Conservation (phyloP, 2,797 vertebrate species). For the Gallinago solitaria region DNA sequence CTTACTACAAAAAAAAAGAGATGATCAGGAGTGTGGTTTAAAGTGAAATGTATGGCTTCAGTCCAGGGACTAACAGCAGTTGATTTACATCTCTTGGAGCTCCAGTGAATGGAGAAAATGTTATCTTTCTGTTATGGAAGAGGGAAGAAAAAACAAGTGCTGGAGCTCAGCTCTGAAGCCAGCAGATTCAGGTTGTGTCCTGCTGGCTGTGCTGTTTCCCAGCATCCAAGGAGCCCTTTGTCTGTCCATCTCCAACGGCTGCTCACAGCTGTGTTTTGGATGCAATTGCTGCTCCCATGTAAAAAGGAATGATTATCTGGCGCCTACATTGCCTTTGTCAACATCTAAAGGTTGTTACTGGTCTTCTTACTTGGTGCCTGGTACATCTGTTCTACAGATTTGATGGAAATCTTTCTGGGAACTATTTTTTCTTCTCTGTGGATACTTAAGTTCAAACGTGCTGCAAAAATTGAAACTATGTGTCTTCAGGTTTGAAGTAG, state of each 20-base stretch:
- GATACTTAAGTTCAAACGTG: background rate
- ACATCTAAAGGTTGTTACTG: background rate
- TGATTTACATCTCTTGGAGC: background rate
- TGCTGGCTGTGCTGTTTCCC: constrained; percentile 42
- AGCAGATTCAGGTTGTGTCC: background rate
- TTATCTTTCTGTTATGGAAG: background rate
- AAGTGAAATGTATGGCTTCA: background rate
- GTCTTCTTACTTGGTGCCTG: background rate
- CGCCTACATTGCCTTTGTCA: background rate
- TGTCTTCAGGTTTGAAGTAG: background rate
- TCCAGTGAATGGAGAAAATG: background rate
- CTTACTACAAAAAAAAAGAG: background rate
- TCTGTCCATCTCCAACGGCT: background rate
- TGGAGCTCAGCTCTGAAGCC: background rate
- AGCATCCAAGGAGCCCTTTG: background rate
- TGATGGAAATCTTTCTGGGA: background rate
- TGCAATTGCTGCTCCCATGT: background rate
- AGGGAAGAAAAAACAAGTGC: background rate
- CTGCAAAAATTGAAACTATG: background rate
- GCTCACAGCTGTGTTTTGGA: constrained; percentile 30
- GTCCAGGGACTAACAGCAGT: background rate
- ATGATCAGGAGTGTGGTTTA: background rate
- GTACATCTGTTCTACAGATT: background rate
- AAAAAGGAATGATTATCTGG: background rate
- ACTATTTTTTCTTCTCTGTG: background rate